Conservation (phyloP, 2,113 vertebrate species). For the Tricholaema leucomelas region DNA sequence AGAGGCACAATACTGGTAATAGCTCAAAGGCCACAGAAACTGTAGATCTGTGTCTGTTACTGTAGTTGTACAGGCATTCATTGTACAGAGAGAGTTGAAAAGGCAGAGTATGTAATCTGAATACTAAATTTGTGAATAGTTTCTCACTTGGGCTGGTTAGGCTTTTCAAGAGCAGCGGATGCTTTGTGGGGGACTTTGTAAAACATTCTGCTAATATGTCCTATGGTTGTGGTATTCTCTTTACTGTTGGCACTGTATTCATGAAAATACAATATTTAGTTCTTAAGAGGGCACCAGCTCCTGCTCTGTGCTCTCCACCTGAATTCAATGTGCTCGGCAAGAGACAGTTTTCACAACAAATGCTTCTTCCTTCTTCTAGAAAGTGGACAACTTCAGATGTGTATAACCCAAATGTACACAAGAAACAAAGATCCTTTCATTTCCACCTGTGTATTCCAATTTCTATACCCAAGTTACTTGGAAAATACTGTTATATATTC, state of each 20-base stretch:
- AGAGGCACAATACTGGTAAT: slow-evolving; percentile 66
- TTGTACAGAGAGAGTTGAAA: slow-evolving; percentile 72
- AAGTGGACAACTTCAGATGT: neutral
- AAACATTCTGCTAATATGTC: slow-evolving; percentile 74
- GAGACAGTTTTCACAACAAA: slow-evolving; percentile 61
- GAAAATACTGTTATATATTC: slow-evolving; percentile 34
- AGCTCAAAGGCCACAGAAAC: slow-evolving; percentile 66
- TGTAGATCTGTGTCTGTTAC: slow-evolving; percentile 76
- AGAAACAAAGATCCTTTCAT: neutral
- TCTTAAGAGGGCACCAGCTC: slow-evolving; percentile 63
- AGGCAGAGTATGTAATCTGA: slow-evolving; percentile 69
- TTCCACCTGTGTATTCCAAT: neutral
- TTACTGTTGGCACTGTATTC: slow-evolving; percentile 66
- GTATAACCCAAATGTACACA: neutral
- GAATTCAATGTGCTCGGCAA: slow-evolving; percentile 42
- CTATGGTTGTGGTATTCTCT: slow-evolving; percentile 58
- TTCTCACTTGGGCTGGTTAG: slow-evolving; percentile 67
- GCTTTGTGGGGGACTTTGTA: slow-evolving; percentile 75
- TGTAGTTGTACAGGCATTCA: slow-evolving; percentile 74
- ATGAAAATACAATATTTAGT: slow-evolving; percentile 65
- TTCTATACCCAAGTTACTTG: neutral
- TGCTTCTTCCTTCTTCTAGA: neutral
- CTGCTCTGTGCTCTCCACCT: slow-evolving; percentile 53
- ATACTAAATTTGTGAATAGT: slow-evolving; percentile 78
- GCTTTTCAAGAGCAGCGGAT: slow-evolving; percentile 72